Conservation (phyloP, 2,888 invertebrate genomes). For the Anagyrus pseudococci region DNA sequence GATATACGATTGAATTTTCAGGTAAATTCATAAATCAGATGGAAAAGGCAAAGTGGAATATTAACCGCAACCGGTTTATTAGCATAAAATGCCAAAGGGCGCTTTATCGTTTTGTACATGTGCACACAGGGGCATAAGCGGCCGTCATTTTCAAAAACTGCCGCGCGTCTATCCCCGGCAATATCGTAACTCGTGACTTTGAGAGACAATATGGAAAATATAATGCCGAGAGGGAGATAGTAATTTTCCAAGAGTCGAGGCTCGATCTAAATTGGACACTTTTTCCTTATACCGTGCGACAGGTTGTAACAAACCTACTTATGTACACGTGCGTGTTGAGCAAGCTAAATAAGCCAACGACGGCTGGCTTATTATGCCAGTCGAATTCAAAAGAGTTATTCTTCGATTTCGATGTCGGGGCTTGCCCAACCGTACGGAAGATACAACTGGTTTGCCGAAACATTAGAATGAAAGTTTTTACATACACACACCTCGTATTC, state of each 20-base stretch:
- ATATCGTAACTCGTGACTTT: slow-evolving; percentile 26
- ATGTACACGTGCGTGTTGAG: slow-evolving; percentile 30
- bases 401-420: no score
- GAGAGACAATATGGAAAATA: slow-evolving; percentile 34
- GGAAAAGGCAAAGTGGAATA: no score
- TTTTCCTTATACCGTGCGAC: slow-evolving; percentile 2
- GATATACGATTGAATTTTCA: no score
- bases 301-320: slow-evolving; percentile 29
- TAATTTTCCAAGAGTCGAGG: slow-evolving; percentile 20
- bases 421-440: no score
- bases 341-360: slow-evolving; percentile 12
- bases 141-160: neutral
- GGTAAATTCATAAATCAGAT: no score
- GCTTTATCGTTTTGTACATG: neutral
- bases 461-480: no score
- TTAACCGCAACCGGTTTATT: no score
- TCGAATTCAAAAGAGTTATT: slow-evolving; percentile 30
- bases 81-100: neutral
- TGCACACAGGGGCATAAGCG: neutral
- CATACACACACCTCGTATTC: no score
- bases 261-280: slow-evolving; percentile 31
- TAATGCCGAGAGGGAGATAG: slow-evolving; percentile 19
- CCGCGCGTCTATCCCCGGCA: slow-evolving; percentile 10
- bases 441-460: no score
- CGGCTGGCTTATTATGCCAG: slow-evolving; percentile 15